Evolutionary conservation across 2,113 vertebrate genomes (phyloP).

Genomic region (Bubo blakistoni): DNA sequence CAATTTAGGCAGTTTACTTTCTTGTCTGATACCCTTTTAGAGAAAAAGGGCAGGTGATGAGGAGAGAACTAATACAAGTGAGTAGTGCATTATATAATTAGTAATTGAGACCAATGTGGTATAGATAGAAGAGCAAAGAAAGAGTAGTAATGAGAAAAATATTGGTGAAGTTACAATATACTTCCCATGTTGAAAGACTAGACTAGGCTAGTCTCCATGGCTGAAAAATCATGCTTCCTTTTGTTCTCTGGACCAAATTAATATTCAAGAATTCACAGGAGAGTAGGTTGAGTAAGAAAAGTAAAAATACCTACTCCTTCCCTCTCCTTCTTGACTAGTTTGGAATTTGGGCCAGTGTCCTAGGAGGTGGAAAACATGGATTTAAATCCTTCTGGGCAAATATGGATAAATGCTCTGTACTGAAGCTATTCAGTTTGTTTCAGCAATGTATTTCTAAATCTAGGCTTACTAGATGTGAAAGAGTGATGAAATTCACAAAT

Average conservation of each 20-base stretch:
- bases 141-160: not conserved
- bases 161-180: not conserved
- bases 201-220: not conserved
- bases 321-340: not conserved
- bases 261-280: not conserved
- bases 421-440: not conserved
- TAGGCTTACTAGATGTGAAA: not conserved
- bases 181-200: not conserved
- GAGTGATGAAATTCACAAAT: not conserved
- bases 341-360: not conserved
- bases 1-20: not conserved
- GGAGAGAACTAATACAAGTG: not conserved
- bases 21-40: not conserved
- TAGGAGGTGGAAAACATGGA: not conserved
- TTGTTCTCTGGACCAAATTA: not conserved
- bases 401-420: not conserved
- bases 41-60: not conserved
- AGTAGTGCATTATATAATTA: not conserved
- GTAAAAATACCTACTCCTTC: not conserved
- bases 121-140: not conserved
- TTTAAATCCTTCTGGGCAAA: not conserved
- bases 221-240: not conserved
- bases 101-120: not conserved
- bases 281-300: not conserved
- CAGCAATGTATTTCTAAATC: not conserved